Base-by-base conservation (phyloP, 2,888 invertebrate species). In the Phyllotreta striolata region DNA sequence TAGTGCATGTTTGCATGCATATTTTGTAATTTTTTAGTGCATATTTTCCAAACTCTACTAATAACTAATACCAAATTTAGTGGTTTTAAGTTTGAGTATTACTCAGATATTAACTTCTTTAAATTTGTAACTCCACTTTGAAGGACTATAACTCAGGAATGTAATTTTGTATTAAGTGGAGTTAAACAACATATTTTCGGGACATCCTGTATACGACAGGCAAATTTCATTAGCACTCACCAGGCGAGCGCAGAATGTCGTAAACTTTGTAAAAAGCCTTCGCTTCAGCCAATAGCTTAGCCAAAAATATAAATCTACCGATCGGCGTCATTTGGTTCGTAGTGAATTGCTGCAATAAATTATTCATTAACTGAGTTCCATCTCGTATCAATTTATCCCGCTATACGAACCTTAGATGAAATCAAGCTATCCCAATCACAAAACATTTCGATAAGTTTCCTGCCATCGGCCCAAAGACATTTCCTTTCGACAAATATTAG, bases 381-480 rank as follows among this genome's bases (percentile, higher is more conserved):
- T 37, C 8, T 7, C 8, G 8, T 39, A 40, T 38, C n/a, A 12
- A 40, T 54, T 12, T 13, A 10, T 34, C 34, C 13, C 7, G 2
- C 13, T 14, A 34, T 7, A n/a, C 63, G 66, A 49, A 73, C 74
- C 71, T 70, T 66, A 3, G 74, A 73, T 1, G 73, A 71, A 14
- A 73, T 68, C 13, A 74, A 52, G 49, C 68, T 73, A 24, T 73
- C 72, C 73, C 73, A 73, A 60, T 74, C 68, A 46, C 67, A 68
- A 56, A 74, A 70, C 40, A 60, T 63, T 9, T 67, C 58, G 9
- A 74, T 55, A 6, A 73, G 43, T 34, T 66, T 63, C n/a, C 60
- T 68, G 1, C 61, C 68, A 7, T 61, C 55, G 0, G 37, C 37
- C 51, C 63, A 66, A 3, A 62, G 34, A 10, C 69, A 64, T 37